A percentile compares a stretch with the other conserved stretches of the same genome.
Conservation (phyloP, 53 echinoderm and acorn worm genomes). For the Patiria pectinifera region DNA sequence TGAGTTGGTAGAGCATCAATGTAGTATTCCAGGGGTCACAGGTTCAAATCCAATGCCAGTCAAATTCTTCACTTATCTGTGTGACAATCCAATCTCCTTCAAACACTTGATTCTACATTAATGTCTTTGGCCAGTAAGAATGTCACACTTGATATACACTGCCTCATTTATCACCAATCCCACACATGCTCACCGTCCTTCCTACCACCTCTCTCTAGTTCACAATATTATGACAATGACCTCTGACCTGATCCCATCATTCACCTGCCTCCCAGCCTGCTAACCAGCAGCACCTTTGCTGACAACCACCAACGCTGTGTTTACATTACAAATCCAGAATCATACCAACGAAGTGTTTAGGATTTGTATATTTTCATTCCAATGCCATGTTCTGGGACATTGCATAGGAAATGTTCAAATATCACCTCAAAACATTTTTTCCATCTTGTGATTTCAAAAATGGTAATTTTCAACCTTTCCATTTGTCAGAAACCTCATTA, state of each 20-base stretch:
- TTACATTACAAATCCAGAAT: background rate
- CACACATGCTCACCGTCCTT: background rate
- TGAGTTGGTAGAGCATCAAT: no score
- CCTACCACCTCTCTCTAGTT: background rate
- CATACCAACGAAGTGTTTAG: background rate
- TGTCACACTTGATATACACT: background rate
- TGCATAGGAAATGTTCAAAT: background rate
- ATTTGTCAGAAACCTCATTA: no score
- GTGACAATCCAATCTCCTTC: background rate
- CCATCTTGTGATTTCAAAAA: no score
- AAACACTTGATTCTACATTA: background rate
- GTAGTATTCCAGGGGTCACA: no score
- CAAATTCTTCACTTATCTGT: background rate
- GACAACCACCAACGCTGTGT: background rate
- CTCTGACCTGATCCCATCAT: constrained; percentile 18
- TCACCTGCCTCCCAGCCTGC: background rate
- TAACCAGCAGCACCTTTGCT: constrained; percentile 4
- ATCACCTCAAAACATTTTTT: background rate
- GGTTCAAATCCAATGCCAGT: no score
- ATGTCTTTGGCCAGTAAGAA: background rate
- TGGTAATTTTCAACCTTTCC: no score
- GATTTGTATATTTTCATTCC: background rate
- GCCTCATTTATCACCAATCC: constrained; percentile 5
- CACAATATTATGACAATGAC: constrained; percentile 6
- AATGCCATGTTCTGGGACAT: background rate